Percentiles rank a stretch among this genome's conserved stretches.
Conservation (phyloP, 2,888 invertebrate genomes). For the Pristionchus entomophagus region DNA sequence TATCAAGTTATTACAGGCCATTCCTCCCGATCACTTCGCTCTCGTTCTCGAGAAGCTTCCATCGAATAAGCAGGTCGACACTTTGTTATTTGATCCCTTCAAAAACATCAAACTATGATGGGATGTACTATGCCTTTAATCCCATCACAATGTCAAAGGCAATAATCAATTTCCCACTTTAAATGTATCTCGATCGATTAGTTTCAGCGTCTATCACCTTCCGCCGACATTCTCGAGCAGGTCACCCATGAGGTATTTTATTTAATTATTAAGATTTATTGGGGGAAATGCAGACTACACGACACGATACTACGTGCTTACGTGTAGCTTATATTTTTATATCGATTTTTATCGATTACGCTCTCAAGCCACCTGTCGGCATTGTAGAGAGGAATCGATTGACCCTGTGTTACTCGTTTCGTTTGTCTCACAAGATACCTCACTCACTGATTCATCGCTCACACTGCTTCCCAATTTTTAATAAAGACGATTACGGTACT, state of each 20-base stretch:
- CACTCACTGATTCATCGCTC: background rate
- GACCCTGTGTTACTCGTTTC: background rate
- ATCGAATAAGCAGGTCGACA: constrained; percentile 61
- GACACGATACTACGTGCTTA: constrained; percentile 21
- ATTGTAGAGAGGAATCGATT: background rate
- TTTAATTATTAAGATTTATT: background rate
- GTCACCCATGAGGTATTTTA: background rate
- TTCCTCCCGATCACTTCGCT: constrained; percentile 93
- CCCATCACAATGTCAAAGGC: background rate
- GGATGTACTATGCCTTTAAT: constrained; percentile 26
- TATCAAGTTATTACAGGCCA: constrained; percentile 83
- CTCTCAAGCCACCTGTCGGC: background rate
- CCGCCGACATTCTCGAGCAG: constrained; percentile 37
- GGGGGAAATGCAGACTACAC: background rate
- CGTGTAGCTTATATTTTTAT: no score
- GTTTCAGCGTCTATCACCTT: no score
- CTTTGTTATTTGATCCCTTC: no score
- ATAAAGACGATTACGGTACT: no score
- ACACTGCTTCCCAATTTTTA: no score
- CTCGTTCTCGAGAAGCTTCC: constrained; percentile 63
- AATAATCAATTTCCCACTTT: background rate
- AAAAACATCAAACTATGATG: no score
- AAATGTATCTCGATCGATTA: constrained; percentile 47
- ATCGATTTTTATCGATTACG: background rate
- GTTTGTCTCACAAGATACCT: no score